These are phyloP conservation scores for Paedocypris sp. DNA, from an alignment of 2,113 vertebrate genomes.

Conservation along the genomic window DNA sequence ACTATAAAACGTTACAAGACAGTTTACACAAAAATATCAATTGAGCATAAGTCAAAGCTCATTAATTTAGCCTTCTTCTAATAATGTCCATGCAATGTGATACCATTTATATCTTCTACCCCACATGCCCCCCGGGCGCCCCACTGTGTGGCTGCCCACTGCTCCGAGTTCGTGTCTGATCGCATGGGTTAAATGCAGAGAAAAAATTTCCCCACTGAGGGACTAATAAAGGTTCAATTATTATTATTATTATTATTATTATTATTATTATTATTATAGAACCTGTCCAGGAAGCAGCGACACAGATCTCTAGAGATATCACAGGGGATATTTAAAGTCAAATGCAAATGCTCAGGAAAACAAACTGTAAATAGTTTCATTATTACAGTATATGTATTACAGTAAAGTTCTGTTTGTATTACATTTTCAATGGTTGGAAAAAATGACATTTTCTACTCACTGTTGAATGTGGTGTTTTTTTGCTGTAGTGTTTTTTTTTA, in stretches of 20 bases:
- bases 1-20: neutral
- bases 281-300: neutral
- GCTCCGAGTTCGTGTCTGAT: too few relatives aligned
- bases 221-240: too few relatives aligned
- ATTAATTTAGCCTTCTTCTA: neutral
- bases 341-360: neutral
- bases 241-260: too few relatives aligned
- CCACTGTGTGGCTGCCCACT: too few relatives aligned
- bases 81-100: neutral
- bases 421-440: neutral
- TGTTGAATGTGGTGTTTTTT: neutral
- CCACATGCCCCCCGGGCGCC: too few relatives aligned
- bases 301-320: neutral
- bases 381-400: neutral
- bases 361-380: neutral
- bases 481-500: neutral
- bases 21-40: neutral
- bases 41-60: neutral
- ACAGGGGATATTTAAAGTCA: neutral
- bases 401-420: neutral
- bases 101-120: neutral
- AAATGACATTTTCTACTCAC: neutral
- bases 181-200: too few relatives aligned
- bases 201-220: too few relatives aligned
- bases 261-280: too few relatives aligned